A percentile compares a stretch with the other conserved stretches of the same genome.
phyloP scores from a whole-genome alignment of 2,888 invertebrate genomes.

The Acronicta alni region DNA sequence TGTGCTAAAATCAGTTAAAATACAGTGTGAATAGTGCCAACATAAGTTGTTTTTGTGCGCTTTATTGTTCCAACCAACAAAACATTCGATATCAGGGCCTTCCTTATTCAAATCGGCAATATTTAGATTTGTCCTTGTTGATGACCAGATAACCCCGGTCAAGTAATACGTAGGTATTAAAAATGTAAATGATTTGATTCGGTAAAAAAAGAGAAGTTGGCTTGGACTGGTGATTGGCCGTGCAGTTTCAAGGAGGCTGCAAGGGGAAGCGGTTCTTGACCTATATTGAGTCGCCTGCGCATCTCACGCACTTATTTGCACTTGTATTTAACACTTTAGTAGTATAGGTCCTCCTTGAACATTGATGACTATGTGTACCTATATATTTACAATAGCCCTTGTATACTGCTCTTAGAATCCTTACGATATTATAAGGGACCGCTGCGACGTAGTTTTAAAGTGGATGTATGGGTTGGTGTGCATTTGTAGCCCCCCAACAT shows the following conservation, averaged over 20 bases:
- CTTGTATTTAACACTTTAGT: constrained; percentile 59
- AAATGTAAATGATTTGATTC: constrained; percentile 88
- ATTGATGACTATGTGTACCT: background rate
- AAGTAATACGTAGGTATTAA: constrained; percentile 77
- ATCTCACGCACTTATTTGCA: constrained; percentile 61
- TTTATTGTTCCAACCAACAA: constrained; percentile 34
- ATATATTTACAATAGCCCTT: background rate
- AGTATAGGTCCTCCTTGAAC: constrained; percentile 22
- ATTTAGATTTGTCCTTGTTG: constrained; percentile 79
- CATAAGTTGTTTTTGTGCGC: constrained; percentile 20
- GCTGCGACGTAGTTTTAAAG: too few relatives aligned
- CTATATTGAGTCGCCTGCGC: constrained; percentile 73
- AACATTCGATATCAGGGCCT: constrained; percentile 48
- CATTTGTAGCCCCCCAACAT: too few relatives aligned
- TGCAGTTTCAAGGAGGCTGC: constrained; percentile 83
- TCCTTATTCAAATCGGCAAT: constrained; percentile 64
- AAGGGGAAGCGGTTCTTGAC: constrained; percentile 87
- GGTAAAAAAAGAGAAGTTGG: constrained; percentile 77
- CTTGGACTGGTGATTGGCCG: constrained; percentile 84
- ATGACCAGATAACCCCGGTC: constrained; percentile 82
- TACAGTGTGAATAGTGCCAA: constrained; percentile 16
- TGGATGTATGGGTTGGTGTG: too few relatives aligned
- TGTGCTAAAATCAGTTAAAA: constrained; percentile 33
- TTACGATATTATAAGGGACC: too few relatives aligned
- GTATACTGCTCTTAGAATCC: too few relatives aligned